Evolutionary conservation across 2,113 vertebrate genomes (phyloP).

Genomic region (Anseranas semipalmata): DNA sequence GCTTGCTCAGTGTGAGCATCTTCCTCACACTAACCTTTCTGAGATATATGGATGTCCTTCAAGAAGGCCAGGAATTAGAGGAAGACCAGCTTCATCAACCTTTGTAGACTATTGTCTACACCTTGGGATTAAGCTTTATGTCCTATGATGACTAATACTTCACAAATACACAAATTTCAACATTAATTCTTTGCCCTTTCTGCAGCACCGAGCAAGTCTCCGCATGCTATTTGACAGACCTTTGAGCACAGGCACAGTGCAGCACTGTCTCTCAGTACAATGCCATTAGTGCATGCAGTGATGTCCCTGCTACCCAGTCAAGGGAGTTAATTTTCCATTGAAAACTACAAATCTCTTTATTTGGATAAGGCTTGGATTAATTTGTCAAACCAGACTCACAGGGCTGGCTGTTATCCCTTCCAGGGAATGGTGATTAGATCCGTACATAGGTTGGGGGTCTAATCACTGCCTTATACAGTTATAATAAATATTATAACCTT

Average conservation of each 20-base stretch:
- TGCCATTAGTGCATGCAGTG: not conserved
- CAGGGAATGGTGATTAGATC: conserved; percentile 58
- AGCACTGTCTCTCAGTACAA: not conserved
- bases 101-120: not conserved
- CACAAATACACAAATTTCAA: not conserved
- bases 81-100: not conserved
- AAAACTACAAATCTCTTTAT: conserved; percentile 57
- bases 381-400: conserved; percentile 38
- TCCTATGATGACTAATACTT: not conserved
- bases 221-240: not conserved
- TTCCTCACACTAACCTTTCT: not conserved
- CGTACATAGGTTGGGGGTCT: conserved; percentile 53
- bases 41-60: not conserved
- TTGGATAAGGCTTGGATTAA: conserved; percentile 64
- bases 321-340: conserved; percentile 51
- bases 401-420: conserved; percentile 50
- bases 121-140: not conserved
- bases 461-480: conserved; percentile 50
- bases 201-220: not conserved
- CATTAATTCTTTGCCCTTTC: not conserved
- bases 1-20: not conserved
- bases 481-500: conserved; percentile 60
- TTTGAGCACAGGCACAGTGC: not conserved
- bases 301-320: not conserved
- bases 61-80: not conserved